Conservation (phyloP, 2,888 invertebrate species). For the Dynastes grantii region DNA sequence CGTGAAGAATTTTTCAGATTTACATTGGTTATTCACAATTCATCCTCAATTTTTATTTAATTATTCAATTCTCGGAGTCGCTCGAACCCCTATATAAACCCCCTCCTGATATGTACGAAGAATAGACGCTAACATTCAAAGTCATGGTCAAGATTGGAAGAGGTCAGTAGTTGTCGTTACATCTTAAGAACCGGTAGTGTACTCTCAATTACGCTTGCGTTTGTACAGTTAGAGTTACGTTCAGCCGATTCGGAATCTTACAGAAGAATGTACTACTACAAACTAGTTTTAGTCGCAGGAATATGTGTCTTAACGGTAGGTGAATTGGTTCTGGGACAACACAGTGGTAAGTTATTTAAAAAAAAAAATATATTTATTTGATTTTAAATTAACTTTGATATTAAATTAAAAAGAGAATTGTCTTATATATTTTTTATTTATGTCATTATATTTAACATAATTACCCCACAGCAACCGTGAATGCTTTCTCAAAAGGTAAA, state of each 20-base stretch:
- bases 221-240: slow-evolving; percentile 26
- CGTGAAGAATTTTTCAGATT: neutral
- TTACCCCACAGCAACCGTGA: neutral
- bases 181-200: slow-evolving; percentile 57
- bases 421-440: neutral
- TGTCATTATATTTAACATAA: neutral
- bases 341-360: neutral
- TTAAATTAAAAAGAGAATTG: neutral
- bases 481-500: slow-evolving; percentile 36
- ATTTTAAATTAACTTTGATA: neutral
- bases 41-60: neutral
- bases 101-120: slow-evolving; percentile 33
- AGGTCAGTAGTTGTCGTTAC: slow-evolving; percentile 65
- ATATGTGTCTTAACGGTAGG: slow-evolving; percentile 30
- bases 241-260: neutral
- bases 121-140: slow-evolving; percentile 59
- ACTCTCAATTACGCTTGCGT: neutral
- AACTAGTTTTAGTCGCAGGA: slow-evolving; percentile 6
- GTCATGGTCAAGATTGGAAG: slow-evolving; percentile 66
- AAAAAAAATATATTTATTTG: neutral
- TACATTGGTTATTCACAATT: neutral
- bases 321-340: neutral
- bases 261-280: slow-evolving; percentile 21
- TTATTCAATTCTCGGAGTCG: slow-evolving; percentile 15
- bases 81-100: slow-evolving; percentile 38